phyloP scores from a whole-genome alignment of 2,888 invertebrate species.

The Troides helena region DNA sequence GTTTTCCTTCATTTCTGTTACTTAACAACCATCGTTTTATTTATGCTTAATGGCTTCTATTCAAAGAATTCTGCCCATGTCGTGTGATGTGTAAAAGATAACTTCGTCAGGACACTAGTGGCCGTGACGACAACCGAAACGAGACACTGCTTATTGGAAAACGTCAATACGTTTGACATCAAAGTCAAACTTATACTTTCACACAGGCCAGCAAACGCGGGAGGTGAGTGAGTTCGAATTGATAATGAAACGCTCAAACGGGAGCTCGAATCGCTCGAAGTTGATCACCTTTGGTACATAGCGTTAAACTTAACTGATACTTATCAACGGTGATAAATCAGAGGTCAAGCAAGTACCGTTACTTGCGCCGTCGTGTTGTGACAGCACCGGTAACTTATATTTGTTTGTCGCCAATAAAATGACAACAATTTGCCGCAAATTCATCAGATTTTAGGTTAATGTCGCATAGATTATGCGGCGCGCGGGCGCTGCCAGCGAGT shows the following conservation, averaged over 20 bases:
- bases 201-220: conserved; percentile 3
- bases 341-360: conserved; percentile 18
- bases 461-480: neutral
- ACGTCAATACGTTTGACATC: conserved; percentile 6
- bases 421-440: neutral
- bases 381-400: conserved; percentile 9
- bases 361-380: neutral
- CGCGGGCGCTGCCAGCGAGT: neutral
- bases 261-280: conserved; percentile 6
- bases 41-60: too few relatives aligned
- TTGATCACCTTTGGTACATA: conserved; percentile 18
- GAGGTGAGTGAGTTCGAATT: conserved; percentile 9
- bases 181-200: conserved; percentile 17
- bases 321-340: conserved; percentile 13
- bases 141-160: conserved; percentile 2
- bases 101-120: too few relatives aligned
- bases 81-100: too few relatives aligned
- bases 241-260: conserved; percentile 8
- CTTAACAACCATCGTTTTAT: too few relatives aligned
- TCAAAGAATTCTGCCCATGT: too few relatives aligned
- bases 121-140: neutral
- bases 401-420: conserved; percentile 5
- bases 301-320: conserved; percentile 10
- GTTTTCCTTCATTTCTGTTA: too few relatives aligned
- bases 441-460: conserved; percentile 8